Conservation (phyloP, 2,113 vertebrate species). For the Mystacornis crossleyi region DNA sequence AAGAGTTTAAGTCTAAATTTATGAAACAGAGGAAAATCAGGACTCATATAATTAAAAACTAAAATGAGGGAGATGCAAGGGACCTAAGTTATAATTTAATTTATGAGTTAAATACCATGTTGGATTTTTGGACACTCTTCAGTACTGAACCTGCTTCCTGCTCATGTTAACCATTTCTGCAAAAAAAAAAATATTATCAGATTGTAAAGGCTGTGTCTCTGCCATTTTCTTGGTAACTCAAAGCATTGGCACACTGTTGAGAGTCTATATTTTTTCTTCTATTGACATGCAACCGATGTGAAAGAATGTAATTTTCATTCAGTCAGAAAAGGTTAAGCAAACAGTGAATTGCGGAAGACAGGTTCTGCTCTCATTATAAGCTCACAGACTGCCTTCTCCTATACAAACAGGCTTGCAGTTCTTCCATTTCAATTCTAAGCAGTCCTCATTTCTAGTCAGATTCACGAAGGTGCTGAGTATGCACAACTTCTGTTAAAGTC, state of each 20-base stretch:
- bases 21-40: not conserved
- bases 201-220: not conserved
- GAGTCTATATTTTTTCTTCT: not conserved
- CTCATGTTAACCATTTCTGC: not conserved
- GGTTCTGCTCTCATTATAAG: not conserved
- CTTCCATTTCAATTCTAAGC: slow-evolving; percentile 4
- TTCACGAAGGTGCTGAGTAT: not conserved
- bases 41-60: not conserved
- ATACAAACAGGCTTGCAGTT: not conserved
- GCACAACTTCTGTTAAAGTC: not conserved
- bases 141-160: not conserved
- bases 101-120: not conserved
- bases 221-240: not conserved
- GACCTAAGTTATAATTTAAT: not conserved
- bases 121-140: not conserved
- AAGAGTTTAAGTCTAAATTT: not conserved
- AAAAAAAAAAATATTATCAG: not conserved
- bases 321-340: not conserved
- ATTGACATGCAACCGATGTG: not conserved
- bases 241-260: not conserved
- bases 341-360: not conserved
- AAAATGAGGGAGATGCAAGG: not conserved
- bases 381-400: not conserved
- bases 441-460: not conserved
- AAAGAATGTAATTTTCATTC: not conserved